Evolutionary conservation across 2,888 invertebrate species (phyloP), one percentile per base, ranked within the genome.

Genomic region (Cheilosia scutellata): DNA sequence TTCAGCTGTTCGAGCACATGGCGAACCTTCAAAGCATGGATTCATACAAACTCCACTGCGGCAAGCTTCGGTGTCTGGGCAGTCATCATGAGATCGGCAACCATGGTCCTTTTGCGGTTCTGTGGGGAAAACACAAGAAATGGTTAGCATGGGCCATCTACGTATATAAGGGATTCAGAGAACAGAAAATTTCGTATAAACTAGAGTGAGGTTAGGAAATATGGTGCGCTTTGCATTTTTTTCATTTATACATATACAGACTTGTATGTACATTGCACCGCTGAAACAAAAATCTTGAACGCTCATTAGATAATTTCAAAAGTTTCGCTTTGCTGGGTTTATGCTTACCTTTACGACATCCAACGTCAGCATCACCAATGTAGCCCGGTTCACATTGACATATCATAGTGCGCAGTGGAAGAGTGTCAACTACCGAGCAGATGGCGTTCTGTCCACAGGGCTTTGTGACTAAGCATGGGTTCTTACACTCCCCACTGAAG

Each of bases 351-450:
- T 94, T 94, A 90, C 94, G 94, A 91, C 98, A 98, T 92, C 96
- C 95, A 87, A 96, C 94, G 88, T 97, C 96, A 9, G 98, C 97
- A 92, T 98, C 97, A 88, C 98, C 98, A 88, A 96, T 94, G 89
- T 95, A 96, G 84, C 97, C 97, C 80, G 95, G 95, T 84, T 96
- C 94, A 90, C 98, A 98, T 90, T 96, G 95, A 91, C 98, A 98
- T 79, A 96, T 95, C 95, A 98, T 96, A 6, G 97, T 97, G 88
- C 97, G 94, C 92, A 97, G 94, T 5, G 98, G 98, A 87, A 97
- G 92, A 0, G 97, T 97, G 90, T 97, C 96, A 29, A 97, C 95
- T 9, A 98, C 97, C 7, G 95, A 94, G 91, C 98, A 98, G 88
- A 95, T 94, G 0, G 98, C 97, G 90, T 96, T 95, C 44, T 93